These are phyloP conservation scores for Lucilia sericata DNA, from an alignment of 1,140 invertebrate species.

Conservation along the genomic window DNA sequence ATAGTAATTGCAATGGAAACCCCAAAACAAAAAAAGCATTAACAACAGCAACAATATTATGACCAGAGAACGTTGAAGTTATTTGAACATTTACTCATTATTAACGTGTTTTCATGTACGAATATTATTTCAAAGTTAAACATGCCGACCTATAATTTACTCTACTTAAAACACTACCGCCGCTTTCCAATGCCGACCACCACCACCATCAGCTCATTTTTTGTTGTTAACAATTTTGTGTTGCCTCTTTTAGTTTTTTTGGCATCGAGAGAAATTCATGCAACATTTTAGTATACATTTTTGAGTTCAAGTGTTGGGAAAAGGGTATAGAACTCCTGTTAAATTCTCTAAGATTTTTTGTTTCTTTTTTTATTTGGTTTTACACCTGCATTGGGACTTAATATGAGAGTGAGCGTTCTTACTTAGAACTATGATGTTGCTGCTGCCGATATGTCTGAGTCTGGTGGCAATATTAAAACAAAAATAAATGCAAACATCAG, in stretches of 20 bases:
- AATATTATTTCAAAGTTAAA: slow-evolving; percentile 67
- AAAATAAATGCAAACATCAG: not conserved
- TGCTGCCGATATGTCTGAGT: not conserved
- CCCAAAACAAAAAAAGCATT: slow-evolving; percentile 52
- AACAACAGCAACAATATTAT: slow-evolving; percentile 54
- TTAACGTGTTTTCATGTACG: slow-evolving; percentile 68
- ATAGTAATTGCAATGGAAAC: slow-evolving; percentile 37
- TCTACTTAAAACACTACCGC: slow-evolving; percentile 61
- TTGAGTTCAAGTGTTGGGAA: not conserved
- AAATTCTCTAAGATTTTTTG: not conserved
- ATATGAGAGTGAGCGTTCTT: not conserved
- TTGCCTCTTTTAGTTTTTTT: slow-evolving; percentile 22
- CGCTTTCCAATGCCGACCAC: slow-evolving; percentile 47
- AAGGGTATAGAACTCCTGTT: slow-evolving; percentile 11
- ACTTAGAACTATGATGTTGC: not conserved
- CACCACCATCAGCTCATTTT: slow-evolving; percentile 43
- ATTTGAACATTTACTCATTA: slow-evolving; percentile 61
- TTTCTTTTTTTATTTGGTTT: not conserved
- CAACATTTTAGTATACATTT: not conserved
- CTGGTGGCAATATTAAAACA: not conserved
- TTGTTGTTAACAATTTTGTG: not conserved
- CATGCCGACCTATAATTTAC: slow-evolving; percentile 67
- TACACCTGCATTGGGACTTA: slow-evolving; percentile 7
- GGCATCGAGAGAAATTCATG: not conserved
- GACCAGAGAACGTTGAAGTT: slow-evolving; percentile 31